Percentiles rank a stretch among this genome's conserved stretches.
phyloP scores from a whole-genome alignment of 2,113 vertebrate species.

The Cephalopholis sonnerati region DNA sequence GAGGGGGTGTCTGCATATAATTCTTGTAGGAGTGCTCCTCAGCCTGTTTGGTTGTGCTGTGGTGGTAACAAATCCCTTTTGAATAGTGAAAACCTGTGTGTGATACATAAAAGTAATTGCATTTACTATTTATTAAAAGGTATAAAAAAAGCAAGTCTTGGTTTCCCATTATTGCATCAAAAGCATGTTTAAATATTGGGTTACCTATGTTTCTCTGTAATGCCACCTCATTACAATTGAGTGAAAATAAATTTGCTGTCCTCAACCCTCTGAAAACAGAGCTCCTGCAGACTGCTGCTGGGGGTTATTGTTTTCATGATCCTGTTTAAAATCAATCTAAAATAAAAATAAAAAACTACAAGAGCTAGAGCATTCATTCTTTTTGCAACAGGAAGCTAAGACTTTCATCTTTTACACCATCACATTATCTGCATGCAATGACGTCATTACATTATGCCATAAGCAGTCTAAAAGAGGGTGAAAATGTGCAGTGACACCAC shows the following conservation, averaged over 20 bases:
- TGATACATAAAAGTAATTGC: constrained; percentile 16
- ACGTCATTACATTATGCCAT: no score
- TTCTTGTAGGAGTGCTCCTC: constrained; percentile 81
- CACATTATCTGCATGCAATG: no score
- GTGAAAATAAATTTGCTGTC: background rate
- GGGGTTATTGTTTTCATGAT: no score
- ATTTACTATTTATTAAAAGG: constrained; percentile 29
- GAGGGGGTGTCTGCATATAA: background rate
- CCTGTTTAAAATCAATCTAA: no score
- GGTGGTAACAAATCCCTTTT: constrained; percentile 88
- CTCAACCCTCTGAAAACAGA: no score
- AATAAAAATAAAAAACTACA: no score
- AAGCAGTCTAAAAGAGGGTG: no score
- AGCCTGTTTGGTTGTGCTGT: constrained; percentile 88
- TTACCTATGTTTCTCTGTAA: background rate
- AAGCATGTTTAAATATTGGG: background rate
- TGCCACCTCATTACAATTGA: background rate
- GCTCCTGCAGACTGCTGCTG: no score
- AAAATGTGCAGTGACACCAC: no score
- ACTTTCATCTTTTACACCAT: no score
- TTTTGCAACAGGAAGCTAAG: no score
- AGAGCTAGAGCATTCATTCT: no score
- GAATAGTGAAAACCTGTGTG: constrained; percentile 87
- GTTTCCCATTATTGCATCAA: background rate
- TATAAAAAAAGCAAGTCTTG: background rate